Evolutionary conservation across 2,797 vertebrate species (phyloP).

Genomic region (Rhynchonycteris naso): DNA sequence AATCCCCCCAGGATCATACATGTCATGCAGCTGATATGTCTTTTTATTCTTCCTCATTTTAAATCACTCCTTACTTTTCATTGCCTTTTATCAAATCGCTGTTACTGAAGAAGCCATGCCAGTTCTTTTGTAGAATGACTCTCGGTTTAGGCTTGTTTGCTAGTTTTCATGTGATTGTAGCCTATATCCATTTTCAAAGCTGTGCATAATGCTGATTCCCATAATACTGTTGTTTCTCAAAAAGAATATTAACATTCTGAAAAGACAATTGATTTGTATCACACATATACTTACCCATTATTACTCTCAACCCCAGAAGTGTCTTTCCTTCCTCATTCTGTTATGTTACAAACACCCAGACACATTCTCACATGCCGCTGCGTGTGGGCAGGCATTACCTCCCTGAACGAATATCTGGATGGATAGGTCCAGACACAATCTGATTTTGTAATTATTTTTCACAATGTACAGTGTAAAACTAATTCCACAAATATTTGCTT

Average conservation of each 20-base stretch:
- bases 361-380: neutral
- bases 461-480: neutral
- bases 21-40: neutral
- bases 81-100: neutral
- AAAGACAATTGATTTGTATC: neutral
- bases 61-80: neutral
- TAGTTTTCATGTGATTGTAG: neutral
- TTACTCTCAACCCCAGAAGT: neutral
- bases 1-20: neutral
- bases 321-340: neutral
- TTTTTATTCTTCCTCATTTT: neutral
- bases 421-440: neutral
- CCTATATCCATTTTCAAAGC: neutral
- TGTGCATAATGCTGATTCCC: neutral
- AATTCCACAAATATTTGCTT: conserved; percentile 9
- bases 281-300: neutral
- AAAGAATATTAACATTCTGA: neutral
- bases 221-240: neutral
- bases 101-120: neutral
- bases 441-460: conserved; percentile 7
- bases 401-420: neutral
- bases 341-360: neutral
- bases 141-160: neutral
- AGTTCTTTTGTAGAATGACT: neutral
- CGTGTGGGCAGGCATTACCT: neutral